These are phyloP conservation scores for Rhamphomyia laevipes DNA, from an alignment of 2,888 invertebrate genomes.

Conservation along the genomic window DNA sequence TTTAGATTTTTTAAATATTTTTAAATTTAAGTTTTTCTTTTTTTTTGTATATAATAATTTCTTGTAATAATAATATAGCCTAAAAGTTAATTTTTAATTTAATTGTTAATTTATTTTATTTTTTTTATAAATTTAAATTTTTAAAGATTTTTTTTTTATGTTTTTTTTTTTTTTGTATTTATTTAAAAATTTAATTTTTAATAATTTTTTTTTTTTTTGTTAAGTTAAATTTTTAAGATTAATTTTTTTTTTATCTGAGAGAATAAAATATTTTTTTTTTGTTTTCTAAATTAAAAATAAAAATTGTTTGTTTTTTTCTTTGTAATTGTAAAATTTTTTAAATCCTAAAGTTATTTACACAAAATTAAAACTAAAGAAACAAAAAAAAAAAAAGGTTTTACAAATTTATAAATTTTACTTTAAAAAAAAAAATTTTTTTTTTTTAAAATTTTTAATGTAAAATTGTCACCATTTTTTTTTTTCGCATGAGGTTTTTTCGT, in stretches of 20 bases:
- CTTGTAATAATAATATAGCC: background rate
- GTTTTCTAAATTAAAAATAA: too few species aligned
- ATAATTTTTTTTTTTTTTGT: too few species aligned
- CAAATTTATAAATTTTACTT: background rate
- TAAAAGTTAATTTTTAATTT: background rate
- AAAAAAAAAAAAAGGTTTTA: too few species aligned
- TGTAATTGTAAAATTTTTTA: too few species aligned
- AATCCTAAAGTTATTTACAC: background rate
- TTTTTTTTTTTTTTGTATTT: background rate
- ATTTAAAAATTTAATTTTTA: too few species aligned
- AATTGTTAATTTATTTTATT: too few species aligned
- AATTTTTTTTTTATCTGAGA: too few species aligned
- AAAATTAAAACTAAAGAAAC: too few species aligned
- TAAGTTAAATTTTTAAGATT: too few species aligned
- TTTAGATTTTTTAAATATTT: background rate
- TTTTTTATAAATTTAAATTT: conserved; percentile 4
- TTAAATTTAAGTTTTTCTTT: conserved; percentile 1
- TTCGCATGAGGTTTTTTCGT: conserved; percentile 1
- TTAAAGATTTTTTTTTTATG: background rate
- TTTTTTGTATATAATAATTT: too few species aligned
- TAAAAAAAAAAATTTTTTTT: background rate
- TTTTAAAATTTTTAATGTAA: background rate
- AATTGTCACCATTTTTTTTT: conserved; percentile 2
- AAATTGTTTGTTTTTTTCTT: too few species aligned
- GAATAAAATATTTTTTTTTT: background rate